Evolutionary conservation across 2,888 invertebrate genomes (phyloP), one percentile per base, ranked within the genome.

Genomic region (Scotopteryx bipunctaria): DNA sequence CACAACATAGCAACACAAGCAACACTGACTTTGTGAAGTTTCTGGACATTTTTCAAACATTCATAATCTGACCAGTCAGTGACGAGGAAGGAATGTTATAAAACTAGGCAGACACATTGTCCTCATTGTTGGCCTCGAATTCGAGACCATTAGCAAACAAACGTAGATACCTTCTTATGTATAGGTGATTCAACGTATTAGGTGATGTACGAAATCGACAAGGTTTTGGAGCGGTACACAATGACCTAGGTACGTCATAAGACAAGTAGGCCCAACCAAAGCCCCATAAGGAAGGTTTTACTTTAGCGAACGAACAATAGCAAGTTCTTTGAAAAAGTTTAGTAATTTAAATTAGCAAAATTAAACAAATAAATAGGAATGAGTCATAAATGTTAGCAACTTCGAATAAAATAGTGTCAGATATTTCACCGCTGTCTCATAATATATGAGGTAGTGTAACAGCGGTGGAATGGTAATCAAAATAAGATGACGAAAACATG

Each of bases 221-320:
- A 48, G 57, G 51, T 57, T 58, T 59, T 61, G 61, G 63, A 52
- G 44, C 46, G 49, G 51, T 48, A 66, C 54, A 79, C 78, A 81
- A 80, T 79, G 64, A 65, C 37, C 44, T 42, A n/a, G n/a, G n/a
- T n/a, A 51, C 77, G 80, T 77, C 76, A 79, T 60, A 62, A 66
- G 67, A 68, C 66, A 27, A 5, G 61, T 64, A 55, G 61, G n/a
- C n/a, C 46, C 17, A 37, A 21, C 13, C 33, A 38, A 1, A 16
- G 14, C n/a, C 1, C 17, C 11, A 29, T 29, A 27, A 3, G 1
- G n/a, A n/a, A n/a, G n/a, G n/a, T n/a, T n/a, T n/a, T n/a, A n/a
- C n/a, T n/a, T n/a, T n/a, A n/a, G n/a, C n/a, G n/a, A n/a, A 9
- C 23, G 33, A 43, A 43, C 43, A 43, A 43, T 43, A 11, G 33